Evolutionary conservation across 2,113 vertebrate species (phyloP).

Genomic region (Calypte anna): DNA sequence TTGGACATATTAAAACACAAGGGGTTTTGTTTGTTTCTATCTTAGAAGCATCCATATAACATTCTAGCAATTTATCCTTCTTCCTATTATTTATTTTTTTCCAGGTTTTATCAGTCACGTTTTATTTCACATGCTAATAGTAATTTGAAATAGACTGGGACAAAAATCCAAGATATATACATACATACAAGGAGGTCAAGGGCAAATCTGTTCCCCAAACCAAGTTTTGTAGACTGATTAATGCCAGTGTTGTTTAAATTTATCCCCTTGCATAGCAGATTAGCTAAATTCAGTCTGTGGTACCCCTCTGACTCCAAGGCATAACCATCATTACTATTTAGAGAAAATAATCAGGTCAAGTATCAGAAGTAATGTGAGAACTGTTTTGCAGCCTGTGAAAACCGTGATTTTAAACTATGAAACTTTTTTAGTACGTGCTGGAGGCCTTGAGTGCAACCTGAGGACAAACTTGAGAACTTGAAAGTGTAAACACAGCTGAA

Average conservation of each 20-base stretch:
- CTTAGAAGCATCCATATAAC: neutral
- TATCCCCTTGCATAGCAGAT: neutral
- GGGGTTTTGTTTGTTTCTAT: neutral
- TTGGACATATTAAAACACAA: neutral
- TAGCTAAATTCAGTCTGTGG: neutral
- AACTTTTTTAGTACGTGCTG: neutral
- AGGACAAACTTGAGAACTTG: neutral
- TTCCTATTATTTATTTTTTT: neutral
- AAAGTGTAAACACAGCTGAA: neutral
- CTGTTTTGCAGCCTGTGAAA: neutral
- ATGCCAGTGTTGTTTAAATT: neutral
- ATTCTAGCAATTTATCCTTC: neutral
- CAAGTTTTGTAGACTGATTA: neutral
- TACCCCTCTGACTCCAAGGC: neutral
- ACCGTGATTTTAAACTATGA: neutral
- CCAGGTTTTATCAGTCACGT: neutral
- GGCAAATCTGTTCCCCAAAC: neutral
- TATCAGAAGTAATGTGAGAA: neutral
- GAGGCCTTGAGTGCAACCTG: neutral
- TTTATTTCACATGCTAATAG: neutral
- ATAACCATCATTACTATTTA: neutral
- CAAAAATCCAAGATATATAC: neutral
- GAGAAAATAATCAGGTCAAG: neutral
- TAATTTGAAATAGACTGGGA: neutral
- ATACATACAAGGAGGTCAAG: fast-evolving